Evolutionary conservation across 2,113 vertebrate genomes (phyloP).

Genomic region (Scomber japonicus): DNA sequence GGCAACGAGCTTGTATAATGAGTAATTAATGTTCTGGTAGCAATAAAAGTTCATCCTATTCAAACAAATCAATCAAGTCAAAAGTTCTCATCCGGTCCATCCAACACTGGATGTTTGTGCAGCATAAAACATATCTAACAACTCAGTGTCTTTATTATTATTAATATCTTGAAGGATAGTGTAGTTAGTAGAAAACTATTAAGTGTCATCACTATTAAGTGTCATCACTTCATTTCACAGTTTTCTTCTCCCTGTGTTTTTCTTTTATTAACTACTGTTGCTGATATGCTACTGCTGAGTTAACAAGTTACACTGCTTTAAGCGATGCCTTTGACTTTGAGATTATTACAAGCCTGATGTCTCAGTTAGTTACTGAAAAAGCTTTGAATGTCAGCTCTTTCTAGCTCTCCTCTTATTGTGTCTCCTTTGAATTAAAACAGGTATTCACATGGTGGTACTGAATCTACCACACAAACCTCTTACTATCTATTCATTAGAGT

Average conservation of each 20-base stretch:
- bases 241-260: not conserved
- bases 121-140: not conserved
- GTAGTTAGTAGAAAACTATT: constrained; percentile 7
- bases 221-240: constrained; percentile 27
- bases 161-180: not conserved
- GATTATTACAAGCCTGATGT: not conserved
- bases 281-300: constrained; percentile 27
- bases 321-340: constrained; percentile 24
- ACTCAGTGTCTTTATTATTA: not conserved
- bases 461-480: too few relatives aligned
- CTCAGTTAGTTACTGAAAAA: constrained; percentile 17
- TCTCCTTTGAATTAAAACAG: too few relatives aligned
- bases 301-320: constrained; percentile 27
- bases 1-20: too few relatives aligned
- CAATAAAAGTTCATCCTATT: too few relatives aligned
- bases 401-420: not conserved
- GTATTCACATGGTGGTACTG: too few relatives aligned
- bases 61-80: too few relatives aligned
- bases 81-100: too few relatives aligned
- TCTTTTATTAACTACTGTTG: constrained; percentile 27
- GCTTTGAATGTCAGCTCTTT: not conserved
- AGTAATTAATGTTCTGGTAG: too few relatives aligned
- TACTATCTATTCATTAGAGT: not conserved
- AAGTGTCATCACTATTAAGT: constrained; percentile 16
- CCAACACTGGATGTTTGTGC: too few relatives aligned